These are phyloP conservation scores for Trachelus stipa DNA, from an alignment of 2,888 invertebrate genomes.

Conservation along the genomic window DNA sequence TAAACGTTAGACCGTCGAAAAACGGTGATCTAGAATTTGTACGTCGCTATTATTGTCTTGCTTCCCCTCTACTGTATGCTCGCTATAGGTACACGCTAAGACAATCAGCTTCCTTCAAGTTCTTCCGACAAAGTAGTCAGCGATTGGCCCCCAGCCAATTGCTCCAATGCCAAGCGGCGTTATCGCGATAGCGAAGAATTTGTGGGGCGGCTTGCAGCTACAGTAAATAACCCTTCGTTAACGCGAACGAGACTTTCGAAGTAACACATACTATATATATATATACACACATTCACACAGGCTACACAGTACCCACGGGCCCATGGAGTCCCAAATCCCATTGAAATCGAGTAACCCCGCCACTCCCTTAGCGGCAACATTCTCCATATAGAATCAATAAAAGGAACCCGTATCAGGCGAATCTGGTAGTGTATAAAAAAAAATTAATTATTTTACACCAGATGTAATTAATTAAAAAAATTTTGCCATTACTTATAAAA, in stretches of 20 bases:
- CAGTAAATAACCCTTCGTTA: slow-evolving; percentile 14
- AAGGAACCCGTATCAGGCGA: neutral
- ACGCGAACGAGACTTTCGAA: neutral
- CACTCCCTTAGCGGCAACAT: neutral
- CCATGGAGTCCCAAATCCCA: neutral
- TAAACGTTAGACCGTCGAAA: no score
- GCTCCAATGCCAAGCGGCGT: slow-evolving; percentile 40
- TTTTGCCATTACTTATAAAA: no score
- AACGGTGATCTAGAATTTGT: neutral
- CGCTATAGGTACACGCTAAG: neutral
- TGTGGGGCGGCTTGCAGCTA: slow-evolving; percentile 8
- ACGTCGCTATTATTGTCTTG: neutral
- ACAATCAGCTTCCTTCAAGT: neutral
- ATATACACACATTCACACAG: neutral
- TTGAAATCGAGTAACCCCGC: neutral
- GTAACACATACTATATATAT: neutral
- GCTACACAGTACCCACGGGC: neutral
- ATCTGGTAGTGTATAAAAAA: neutral
- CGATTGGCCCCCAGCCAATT: slow-evolving; percentile 51
- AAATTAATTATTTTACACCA: neutral
- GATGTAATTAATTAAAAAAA: neutral
- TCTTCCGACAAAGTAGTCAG: slow-evolving; percentile 4
- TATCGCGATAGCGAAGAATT: slow-evolving; percentile 31
- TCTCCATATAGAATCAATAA: neutral
- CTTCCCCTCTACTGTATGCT: neutral